Evolutionary conservation across 2,113 vertebrate genomes (phyloP), one percentile per base, ranked within the genome.

Genomic region (Prochilodus magdalenae): DNA sequence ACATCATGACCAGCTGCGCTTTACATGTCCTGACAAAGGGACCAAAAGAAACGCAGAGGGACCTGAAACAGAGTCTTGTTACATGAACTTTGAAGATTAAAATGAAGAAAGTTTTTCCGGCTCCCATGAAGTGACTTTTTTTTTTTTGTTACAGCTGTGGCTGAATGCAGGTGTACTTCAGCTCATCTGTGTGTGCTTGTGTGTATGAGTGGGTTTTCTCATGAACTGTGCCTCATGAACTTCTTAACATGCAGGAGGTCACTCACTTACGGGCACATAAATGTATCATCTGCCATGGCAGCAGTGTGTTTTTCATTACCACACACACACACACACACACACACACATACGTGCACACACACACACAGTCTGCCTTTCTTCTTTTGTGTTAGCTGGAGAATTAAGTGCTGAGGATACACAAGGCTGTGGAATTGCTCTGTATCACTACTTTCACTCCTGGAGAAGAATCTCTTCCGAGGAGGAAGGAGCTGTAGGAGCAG

Each of bases 281-380:
- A 89, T 88, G 82, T 82, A 86, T 89, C 82, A 86, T 86, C 90
- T 89, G 88, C 40, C 40, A 88, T 86, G 86, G 71, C 47, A 15
- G n/a, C 27, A 27, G 8, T 74, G 47, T 74, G 79, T 36, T 73
- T 74, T 81, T 74, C 71, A 66, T 75, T 67, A 75, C 60, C 4
- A 27, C 51, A 27, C 66, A 71, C 53, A 77, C 60, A 59, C 84
- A 73, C 53, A 62, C 29, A 27, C 30, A 33, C 24, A 71, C 75
- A 70, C 60, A 80, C n/a, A n/a, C n/a, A n/a, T n/a, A n/a, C n/a
- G n/a, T 70, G 14, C 47, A 5, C 47, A 5, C 47, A 49, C 3
- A 49, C 47, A 49, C 77, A 82, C 67, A 20, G 18, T 5, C 14
- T 53, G n/a, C n/a, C 11, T 2, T 29, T 30, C 66, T 74, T 55